Evolutionary conservation across 2,888 invertebrate genomes (phyloP), one percentile per base, ranked within the genome.

Genomic region (Stenoptilia bipunctidactyla): DNA sequence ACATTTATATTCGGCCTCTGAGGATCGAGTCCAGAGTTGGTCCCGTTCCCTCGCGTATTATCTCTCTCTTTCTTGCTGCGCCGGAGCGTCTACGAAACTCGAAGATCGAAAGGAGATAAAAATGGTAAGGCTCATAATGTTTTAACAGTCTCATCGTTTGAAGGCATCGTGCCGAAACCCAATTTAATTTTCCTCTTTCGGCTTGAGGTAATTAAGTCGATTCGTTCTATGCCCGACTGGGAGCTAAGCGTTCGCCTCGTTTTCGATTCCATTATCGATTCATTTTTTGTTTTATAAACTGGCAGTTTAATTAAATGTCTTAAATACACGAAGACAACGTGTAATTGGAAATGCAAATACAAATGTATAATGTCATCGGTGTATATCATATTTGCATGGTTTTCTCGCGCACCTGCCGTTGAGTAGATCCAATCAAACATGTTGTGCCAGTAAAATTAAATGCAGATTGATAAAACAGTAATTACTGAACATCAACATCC

Each of bases 1-100:
- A 80, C 77, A 70, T 80, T 82, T 75, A 77, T 75, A 79, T 80
- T 77, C 80, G 80, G 77, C 79, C 80, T 80, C 82, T 75, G 75
- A 37, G 59, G 67, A 70, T 71, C 64, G 73, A 71, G 65, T 57
- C 60, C 57, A 53, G 51, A 53, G 44, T 34, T 43, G 45, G 37
- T 67, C 72, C 56, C 63, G 48, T 56, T 74, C 52, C 39, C 47
- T 45, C 65, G 27, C 49, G 43, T n/a, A 42, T 50, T 34, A 35
- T 51, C 44, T 47, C 51, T 82, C 80, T 53, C 67, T 50, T 80
- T 60, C 47, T 51, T 57, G 20, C 76, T 79, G 79, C 76, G 79
- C 73, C 74, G 73, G 58, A 51, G 48, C 74, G 82, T 82, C 82
- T 82, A 68, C 76, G 66, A 58, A 67, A 56, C 54, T 51, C 56